These are phyloP conservation scores for Ictalurus punctatus DNA, from an alignment of 2,113 vertebrate species.

Conservation along the genomic window DNA sequence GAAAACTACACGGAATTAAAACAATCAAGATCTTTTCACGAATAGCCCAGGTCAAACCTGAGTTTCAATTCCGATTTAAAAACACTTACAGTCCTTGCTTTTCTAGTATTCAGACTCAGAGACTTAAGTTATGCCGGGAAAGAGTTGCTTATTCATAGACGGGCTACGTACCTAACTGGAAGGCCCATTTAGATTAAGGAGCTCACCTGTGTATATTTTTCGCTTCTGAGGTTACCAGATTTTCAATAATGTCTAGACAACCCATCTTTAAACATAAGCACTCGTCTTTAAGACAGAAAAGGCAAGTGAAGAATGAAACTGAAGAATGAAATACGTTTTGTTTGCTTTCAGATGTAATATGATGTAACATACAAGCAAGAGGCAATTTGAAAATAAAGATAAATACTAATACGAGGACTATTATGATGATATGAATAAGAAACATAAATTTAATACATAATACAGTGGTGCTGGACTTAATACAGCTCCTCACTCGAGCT, in stretches of 20 bases:
- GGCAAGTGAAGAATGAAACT: neutral
- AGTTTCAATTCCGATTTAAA: neutral
- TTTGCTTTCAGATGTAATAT: neutral
- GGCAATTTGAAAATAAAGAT: neutral
- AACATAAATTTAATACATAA: neutral
- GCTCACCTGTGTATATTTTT: neutral
- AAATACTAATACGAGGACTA: neutral
- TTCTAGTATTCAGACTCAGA: neutral
- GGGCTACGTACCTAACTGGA: neutral
- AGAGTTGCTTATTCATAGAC: neutral
- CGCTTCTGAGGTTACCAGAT: neutral
- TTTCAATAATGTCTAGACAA: neutral
- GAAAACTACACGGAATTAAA: neutral
- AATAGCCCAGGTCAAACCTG: neutral
- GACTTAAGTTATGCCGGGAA: neutral
- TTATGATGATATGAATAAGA: neutral
- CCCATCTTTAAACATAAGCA: neutral
- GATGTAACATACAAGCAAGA: slow-evolving; percentile 16
- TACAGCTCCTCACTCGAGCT: neutral
- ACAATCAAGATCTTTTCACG: neutral
- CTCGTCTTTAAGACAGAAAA: neutral
- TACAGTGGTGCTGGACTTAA: neutral
- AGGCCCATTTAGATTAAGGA: neutral
- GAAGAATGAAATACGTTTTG: neutral
- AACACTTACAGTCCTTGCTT: neutral